Conservation (phyloP, 2,797 vertebrate species). For the Thunnus albacares region DNA sequence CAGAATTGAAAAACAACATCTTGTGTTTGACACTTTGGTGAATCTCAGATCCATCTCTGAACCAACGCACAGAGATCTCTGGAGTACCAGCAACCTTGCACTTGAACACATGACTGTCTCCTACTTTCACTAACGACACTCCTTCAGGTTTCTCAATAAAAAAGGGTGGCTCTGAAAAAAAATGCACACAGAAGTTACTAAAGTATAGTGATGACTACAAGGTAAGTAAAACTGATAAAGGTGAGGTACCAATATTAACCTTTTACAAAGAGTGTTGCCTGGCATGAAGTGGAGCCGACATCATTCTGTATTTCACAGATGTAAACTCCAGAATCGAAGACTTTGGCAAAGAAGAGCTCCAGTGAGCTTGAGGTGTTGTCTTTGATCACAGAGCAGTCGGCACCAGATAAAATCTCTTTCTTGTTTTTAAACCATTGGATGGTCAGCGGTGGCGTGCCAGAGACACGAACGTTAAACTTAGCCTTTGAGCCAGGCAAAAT, state of each 20-base stretch:
- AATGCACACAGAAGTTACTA: slow-evolving; percentile 10
- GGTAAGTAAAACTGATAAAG: slow-evolving; percentile 22
- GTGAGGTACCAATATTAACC: slow-evolving; percentile 89
- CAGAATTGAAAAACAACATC: slow-evolving; percentile 87
- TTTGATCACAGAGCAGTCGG: slow-evolving; percentile 91
- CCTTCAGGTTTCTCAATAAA: slow-evolving; percentile 92
- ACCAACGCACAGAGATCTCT: slow-evolving; percentile 91
- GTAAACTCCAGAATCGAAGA: slow-evolving; percentile 93
- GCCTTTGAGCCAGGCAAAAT: slow-evolving; percentile 89
- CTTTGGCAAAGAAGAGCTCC: slow-evolving; percentile 93
- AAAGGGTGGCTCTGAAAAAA: slow-evolving; percentile 89
- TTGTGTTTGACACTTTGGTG: slow-evolving; percentile 85
- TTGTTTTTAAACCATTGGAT: slow-evolving; percentile 94
- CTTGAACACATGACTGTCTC: slow-evolving; percentile 88
- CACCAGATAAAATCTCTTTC: slow-evolving; percentile 89
- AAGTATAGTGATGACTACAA: background rate
- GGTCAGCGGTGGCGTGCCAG: slow-evolving; percentile 90
- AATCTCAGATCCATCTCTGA: slow-evolving; percentile 91
- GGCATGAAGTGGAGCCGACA: slow-evolving; percentile 93
- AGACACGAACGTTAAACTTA: slow-evolving; percentile 88
- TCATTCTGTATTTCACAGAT: slow-evolving; percentile 95
- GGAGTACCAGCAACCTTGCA: slow-evolving; percentile 91
- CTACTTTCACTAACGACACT: slow-evolving; percentile 87
- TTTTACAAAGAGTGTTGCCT: slow-evolving; percentile 96
- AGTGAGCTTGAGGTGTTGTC: slow-evolving; percentile 92